Conservation (phyloP, 2,113 vertebrate genomes). For the Poicephalus gulielmi region DNA sequence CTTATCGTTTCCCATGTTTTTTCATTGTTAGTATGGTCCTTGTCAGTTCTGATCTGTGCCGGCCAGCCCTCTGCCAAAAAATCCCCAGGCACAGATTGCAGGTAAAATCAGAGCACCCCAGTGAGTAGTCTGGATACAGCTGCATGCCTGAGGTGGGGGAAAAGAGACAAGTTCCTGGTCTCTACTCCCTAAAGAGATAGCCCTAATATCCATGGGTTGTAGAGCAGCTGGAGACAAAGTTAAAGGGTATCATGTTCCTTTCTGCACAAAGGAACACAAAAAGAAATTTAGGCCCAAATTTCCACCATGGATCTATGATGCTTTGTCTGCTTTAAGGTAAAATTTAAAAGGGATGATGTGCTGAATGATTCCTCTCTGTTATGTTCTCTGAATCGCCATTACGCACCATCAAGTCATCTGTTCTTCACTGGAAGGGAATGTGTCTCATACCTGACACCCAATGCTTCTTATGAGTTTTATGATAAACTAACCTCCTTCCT, state of each 20-base stretch:
- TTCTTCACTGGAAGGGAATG: neutral
- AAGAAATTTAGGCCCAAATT: neutral
- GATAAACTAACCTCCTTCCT: neutral
- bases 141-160: neutral
- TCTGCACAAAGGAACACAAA: neutral
- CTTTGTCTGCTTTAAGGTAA: neutral
- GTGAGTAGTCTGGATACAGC: neutral
- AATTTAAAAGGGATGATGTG: neutral
- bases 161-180: neutral
- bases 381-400: neutral
- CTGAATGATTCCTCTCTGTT: neutral
- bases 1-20: neutral
- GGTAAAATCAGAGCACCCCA: neutral
- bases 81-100: neutral
- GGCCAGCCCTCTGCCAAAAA: neutral
- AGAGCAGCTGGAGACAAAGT: neutral
- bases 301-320: neutral
- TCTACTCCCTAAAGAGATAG: rapidly evolving
- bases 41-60: neutral
- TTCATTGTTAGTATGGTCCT: neutral
- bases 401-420: neutral
- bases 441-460: neutral
- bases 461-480: neutral
- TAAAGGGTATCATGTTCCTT: neutral
- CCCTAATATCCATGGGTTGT: neutral